A percentile compares a stretch with the other conserved stretches of the same genome.
Evolutionary conservation across 2,113 vertebrate species (phyloP).

Genomic region (Dicaeum eximium): DNA sequence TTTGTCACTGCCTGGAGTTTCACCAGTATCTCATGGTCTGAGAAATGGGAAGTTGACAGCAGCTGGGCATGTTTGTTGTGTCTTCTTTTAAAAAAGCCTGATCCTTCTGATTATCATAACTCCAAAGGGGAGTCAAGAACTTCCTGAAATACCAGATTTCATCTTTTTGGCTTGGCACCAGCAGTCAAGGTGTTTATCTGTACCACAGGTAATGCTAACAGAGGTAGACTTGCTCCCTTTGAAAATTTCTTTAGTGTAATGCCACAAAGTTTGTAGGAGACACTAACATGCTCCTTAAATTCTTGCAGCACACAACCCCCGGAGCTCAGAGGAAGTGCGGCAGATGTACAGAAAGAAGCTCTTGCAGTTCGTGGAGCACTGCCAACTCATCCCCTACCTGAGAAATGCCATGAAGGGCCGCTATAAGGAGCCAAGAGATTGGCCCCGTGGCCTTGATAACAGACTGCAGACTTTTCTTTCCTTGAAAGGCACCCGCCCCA

Average conservation of each 20-base stretch:
- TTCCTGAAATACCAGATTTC: background rate
- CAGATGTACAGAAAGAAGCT: conserved; percentile 83
- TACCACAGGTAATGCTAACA: rapidly evolving
- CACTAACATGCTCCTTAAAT: background rate
- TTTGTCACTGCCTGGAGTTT: background rate
- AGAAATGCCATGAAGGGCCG: conserved; percentile 74
- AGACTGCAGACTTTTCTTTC: conserved; percentile 81
- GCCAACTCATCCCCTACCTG: conserved; percentile 86
- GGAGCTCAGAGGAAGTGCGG: conserved; percentile 69
- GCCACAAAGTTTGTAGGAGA: rapidly evolving
- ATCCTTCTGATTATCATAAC: rapidly evolving
- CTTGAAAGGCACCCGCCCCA: conserved; percentile 64
- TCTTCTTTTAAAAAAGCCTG: background rate
- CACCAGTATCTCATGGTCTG: rapidly evolving
- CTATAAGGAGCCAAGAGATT: conserved; percentile 72
- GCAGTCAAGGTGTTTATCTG: background rate
- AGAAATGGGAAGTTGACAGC: background rate
- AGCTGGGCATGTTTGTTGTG: background rate
- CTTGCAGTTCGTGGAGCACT: conserved; percentile 79
- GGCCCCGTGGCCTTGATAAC: conserved; percentile 77
- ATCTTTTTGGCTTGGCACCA: background rate
- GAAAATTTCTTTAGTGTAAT: background rate
- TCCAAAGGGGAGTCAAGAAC: background rate
- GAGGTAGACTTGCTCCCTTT: background rate
- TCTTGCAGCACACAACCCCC: conserved; percentile 83